These are phyloP conservation scores for Lepidocolaptes lacrymiger DNA, from an alignment of 2,797 vertebrate species.

Conservation along the genomic window DNA sequence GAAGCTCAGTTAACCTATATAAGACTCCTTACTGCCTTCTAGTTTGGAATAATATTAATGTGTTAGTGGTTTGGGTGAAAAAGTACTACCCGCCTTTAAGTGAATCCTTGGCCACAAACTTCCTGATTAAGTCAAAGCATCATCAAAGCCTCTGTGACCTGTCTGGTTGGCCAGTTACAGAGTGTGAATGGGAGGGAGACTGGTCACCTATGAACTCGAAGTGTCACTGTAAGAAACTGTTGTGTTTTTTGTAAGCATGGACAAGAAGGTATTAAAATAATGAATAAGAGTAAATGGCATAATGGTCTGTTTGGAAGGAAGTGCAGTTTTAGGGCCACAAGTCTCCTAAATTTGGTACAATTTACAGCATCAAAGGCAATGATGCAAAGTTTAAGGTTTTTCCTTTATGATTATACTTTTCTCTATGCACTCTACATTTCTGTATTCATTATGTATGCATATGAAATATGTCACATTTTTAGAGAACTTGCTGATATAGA, in stretches of 20 bases:
- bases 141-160: neutral
- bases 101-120: neutral
- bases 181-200: neutral
- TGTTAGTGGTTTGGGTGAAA: neutral
- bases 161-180: neutral
- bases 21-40: neutral
- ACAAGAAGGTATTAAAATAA: neutral
- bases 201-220: neutral
- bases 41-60: neutral
- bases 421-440: neutral
- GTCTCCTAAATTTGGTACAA: neutral
- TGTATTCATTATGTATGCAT: neutral
- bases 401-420: neutral
- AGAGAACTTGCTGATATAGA: slow-evolving; percentile 24
- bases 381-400: neutral
- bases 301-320: neutral
- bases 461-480: slow-evolving; percentile 30
- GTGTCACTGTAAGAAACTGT: neutral
- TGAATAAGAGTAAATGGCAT: neutral
- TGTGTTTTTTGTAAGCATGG: neutral
- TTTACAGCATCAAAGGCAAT: neutral
- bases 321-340: neutral
- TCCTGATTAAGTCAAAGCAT: neutral
- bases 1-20: neutral
- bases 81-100: neutral